Conservation (phyloP, 2,113 vertebrate species). For the Eupsittula cactorum region DNA sequence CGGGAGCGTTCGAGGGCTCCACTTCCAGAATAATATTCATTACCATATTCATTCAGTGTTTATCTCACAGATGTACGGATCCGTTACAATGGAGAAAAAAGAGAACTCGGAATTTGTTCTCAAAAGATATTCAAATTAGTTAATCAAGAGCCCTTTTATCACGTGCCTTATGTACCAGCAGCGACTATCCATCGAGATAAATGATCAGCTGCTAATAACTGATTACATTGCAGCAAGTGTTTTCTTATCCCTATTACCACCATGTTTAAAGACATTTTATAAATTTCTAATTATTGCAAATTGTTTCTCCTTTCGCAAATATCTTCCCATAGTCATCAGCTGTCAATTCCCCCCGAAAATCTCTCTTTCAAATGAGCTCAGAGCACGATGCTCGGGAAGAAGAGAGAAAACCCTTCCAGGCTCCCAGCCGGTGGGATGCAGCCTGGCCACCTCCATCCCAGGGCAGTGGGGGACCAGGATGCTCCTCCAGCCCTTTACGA, state of each 20-base stretch:
- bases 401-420: neutral
- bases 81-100: conserved; percentile 76
- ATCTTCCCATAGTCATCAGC: conserved; percentile 63
- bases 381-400: neutral
- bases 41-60: conserved; percentile 62
- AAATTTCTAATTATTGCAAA: conserved; percentile 81
- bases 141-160: conserved; percentile 83
- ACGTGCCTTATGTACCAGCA: conserved; percentile 60
- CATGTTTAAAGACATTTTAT: conserved; percentile 79
- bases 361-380: conserved; percentile 8
- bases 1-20: neutral
- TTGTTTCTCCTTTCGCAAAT: conserved; percentile 75
- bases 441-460: fast-evolving
- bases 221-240: conserved; percentile 77
- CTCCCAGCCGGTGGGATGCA: neutral
- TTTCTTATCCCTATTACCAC: conserved; percentile 74
- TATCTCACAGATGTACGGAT: conserved; percentile 76
- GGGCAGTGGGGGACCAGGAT: fast-evolving
- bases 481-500: neutral
- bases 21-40: conserved; percentile 49
- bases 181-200: conserved; percentile 77
- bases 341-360: conserved; percentile 33
- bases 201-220: conserved; percentile 83
- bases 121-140: conserved; percentile 86
- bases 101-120: conserved; percentile 77